phyloP scores from a whole-genome alignment of 1,140 invertebrate genomes.

The Euwallacea fornicatus region DNA sequence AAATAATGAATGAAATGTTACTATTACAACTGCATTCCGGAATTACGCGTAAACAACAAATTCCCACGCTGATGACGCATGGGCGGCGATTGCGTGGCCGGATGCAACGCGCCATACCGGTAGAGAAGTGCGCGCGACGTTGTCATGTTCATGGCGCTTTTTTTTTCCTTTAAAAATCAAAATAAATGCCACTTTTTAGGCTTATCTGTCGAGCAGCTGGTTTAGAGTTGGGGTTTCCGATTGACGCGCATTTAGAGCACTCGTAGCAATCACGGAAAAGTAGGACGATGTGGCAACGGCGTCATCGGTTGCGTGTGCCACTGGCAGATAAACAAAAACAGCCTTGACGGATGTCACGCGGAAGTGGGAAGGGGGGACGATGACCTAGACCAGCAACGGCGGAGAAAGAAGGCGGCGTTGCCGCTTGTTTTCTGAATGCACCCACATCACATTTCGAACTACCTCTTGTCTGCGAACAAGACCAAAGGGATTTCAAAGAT shows the following conservation, averaged over 20 bases:
- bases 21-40: conserved; percentile 32
- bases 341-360: conserved; percentile 24
- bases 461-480: too few species aligned
- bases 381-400: conserved; percentile 26
- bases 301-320: conserved; percentile 20
- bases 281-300: background rate
- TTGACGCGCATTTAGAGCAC: background rate
- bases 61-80: conserved; percentile 33
- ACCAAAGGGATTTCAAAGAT: too few species aligned
- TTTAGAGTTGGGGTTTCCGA: background rate
- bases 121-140: conserved; percentile 16
- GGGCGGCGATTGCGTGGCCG: conserved; percentile 22
- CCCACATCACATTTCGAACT: too few species aligned
- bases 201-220: too few species aligned
- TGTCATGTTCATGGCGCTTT: background rate
- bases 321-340: conserved; percentile 31
- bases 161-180: too few species aligned
- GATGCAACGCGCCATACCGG: conserved; percentile 24
- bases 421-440: background rate
- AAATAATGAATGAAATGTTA: conserved; percentile 30
- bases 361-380: conserved; percentile 12
- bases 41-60: conserved; percentile 36
- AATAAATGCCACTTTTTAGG: too few species aligned
- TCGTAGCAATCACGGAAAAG: background rate
- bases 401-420: conserved; percentile 15